These are phyloP conservation scores for Elymnias hypermnestra DNA, from an alignment of 1,140 invertebrate species.

Conservation along the genomic window DNA sequence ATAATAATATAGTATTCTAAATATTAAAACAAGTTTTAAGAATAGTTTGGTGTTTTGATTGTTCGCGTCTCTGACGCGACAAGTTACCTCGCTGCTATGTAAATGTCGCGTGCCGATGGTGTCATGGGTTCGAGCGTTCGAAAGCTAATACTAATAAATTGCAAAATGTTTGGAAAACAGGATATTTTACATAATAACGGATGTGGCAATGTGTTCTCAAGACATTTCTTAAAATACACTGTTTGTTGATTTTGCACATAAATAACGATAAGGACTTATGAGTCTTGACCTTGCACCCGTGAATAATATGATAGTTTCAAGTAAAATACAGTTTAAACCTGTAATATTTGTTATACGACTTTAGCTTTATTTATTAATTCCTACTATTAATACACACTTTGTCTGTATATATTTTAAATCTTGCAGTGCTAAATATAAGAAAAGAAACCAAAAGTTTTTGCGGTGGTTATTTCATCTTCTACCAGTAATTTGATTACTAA, in stretches of 20 bases:
- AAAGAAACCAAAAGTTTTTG: no score
- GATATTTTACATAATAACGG: conserved; percentile 61
- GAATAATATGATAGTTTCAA: conserved; percentile 8
- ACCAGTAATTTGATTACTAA: no score
- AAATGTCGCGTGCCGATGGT: conserved; percentile 67
- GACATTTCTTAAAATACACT: conserved; percentile 28
- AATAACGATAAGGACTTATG: conserved; percentile 28
- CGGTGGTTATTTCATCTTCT: no score
- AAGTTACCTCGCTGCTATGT: conserved; percentile 39
- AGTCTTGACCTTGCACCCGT: conserved; percentile 34
- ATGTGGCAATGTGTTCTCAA: conserved; percentile 33
- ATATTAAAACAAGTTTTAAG: not conserved
- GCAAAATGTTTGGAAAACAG: conserved; percentile 59
- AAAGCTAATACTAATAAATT: conserved; percentile 54
- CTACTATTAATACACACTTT: no score
- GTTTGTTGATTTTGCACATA: conserved; percentile 23
- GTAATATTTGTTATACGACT: no score
- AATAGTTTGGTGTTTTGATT: conserved; percentile 9
- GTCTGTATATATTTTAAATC: no score
- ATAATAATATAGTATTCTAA: not conserved
- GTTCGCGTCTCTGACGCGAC: conserved; percentile 13
- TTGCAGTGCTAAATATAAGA: no score
- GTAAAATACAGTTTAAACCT: no score
- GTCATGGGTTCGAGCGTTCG: conserved; percentile 59
- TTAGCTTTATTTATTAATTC: no score